A percentile compares a stretch with the other conserved stretches of the same genome.
Evolutionary conservation across 1,140 invertebrate species (phyloP).

Genomic region (Bombyx mandarina): DNA sequence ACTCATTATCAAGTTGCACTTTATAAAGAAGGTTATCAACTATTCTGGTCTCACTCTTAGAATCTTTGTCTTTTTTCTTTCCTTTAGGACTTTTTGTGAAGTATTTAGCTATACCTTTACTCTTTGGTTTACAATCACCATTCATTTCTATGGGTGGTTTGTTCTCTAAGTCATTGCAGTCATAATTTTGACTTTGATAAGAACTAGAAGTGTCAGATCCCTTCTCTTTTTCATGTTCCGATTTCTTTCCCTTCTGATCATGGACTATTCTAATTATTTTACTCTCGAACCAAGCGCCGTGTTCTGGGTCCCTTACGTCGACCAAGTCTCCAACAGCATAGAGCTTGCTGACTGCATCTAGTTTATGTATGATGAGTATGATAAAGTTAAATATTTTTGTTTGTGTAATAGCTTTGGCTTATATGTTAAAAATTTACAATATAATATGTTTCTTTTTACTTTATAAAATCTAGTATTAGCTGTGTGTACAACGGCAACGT

Average conservation of each 20-base stretch:
- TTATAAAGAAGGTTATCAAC: slow-evolving; percentile 57
- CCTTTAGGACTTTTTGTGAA: slow-evolving; percentile 30
- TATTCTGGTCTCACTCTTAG: slow-evolving; percentile 15
- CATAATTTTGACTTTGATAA: too few species aligned
- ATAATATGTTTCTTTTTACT: too few species aligned
- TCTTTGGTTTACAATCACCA: slow-evolving; percentile 22
- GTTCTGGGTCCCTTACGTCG: slow-evolving; percentile 74
- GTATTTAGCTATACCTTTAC: slow-evolving; percentile 38
- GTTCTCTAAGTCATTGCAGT: slow-evolving; percentile 27
- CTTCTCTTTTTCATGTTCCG: too few species aligned
- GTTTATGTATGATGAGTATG: too few species aligned
- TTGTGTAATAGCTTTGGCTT: too few species aligned
- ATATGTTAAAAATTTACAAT: too few species aligned
- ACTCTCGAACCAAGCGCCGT: slow-evolving; percentile 78
- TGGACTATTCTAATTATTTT: slow-evolving; percentile 64
- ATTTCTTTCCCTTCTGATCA: slow-evolving; percentile 17
- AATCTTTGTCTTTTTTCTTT: slow-evolving; percentile 19
- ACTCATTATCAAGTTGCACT: slow-evolving; percentile 61
- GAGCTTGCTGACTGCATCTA: slow-evolving; percentile 70
- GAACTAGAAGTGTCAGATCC: too few species aligned
- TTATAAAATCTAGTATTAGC: too few species aligned
- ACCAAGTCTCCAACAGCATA: slow-evolving; percentile 80
- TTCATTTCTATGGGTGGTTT: slow-evolving; percentile 22
- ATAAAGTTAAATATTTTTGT: too few species aligned
- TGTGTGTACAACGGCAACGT: too few species aligned